Percentiles rank a stretch among this genome's conserved stretches.
Evolutionary conservation across 2,888 invertebrate species (phyloP).

Genomic region (Leucoptera coffeella): DNA sequence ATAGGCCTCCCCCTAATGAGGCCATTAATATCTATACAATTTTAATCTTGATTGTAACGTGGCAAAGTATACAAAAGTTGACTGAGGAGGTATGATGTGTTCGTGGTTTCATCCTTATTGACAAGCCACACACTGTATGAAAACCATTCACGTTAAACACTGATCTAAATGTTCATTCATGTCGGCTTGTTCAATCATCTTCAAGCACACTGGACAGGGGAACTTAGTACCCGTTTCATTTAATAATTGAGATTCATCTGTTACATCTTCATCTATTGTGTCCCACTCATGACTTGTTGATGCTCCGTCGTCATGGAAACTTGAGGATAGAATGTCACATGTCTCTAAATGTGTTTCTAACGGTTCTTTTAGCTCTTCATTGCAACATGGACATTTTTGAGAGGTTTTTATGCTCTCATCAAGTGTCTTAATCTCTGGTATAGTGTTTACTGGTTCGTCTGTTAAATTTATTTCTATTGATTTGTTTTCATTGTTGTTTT

Average conservation of each 20-base stretch:
- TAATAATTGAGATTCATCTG: slow-evolving; percentile 22
- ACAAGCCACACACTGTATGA: too few relatives aligned
- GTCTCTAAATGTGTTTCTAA: too few relatives aligned
- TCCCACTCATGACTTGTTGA: slow-evolving; percentile 14
- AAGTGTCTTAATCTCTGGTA: too few relatives aligned
- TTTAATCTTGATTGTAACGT: too few relatives aligned
- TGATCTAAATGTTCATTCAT: slow-evolving; percentile 58
- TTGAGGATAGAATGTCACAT: too few relatives aligned
- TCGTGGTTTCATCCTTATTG: too few relatives aligned
- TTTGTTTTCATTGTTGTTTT: too few relatives aligned
- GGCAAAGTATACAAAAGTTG: too few relatives aligned
- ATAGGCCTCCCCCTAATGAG: too few relatives aligned
- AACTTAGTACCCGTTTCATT: slow-evolving; percentile 39
- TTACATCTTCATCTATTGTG: slow-evolving; percentile 17
- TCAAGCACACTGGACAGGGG: slow-evolving; percentile 58
- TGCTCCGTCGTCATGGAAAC: slow-evolving; percentile 20
- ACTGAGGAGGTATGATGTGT: too few relatives aligned
- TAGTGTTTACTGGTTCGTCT: neutral
- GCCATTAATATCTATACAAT: too few relatives aligned
- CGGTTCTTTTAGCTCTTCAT: slow-evolving; percentile 15
- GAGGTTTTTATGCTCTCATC: neutral
- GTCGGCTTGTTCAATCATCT: slow-evolving; percentile 33
- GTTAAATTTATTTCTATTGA: too few relatives aligned
- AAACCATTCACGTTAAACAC: slow-evolving; percentile 16
- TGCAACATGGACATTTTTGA: slow-evolving; percentile 39